Base-by-base conservation (phyloP, 1,140 invertebrate genomes). In the Aplysia californica region DNA sequence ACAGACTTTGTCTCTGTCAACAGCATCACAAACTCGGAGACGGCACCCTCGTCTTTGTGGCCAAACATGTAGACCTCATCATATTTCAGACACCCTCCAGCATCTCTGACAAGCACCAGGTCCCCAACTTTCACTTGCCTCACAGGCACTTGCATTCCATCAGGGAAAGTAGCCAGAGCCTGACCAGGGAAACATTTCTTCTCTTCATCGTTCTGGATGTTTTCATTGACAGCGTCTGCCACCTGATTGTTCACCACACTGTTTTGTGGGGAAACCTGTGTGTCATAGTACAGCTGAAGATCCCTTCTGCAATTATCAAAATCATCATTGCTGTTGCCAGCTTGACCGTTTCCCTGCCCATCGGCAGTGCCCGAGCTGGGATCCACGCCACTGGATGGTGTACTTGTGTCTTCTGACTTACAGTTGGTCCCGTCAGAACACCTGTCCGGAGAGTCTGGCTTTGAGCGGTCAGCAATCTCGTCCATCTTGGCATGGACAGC, bases 1-100 rank as follows among this genome's bases (percentile, higher is more conserved):
- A 66, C 59, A 26, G 18, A 29, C 2, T 39, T 18, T 20, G n/a
- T 44, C 39, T 15, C 39, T 38, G 61, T 65, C 35, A 33, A 31
- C 61, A 75, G 23, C n/a, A n/a, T 41, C 18, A 75, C 29, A 66
- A 65, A 75, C 2, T 66, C 38, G 21, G 4, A 33, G n/a, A 5
- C n/a, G 6, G 29, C 31, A 1, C 50, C 31, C n/a, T 23, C 10
- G 31, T 75, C 72, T 35, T 38, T 4, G 38, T 75, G 72, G 10
- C 72, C 72, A 75, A 75, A 75, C 72, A 75, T 75, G 72, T 75
- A 75, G 26, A 75, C 72, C 35, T 58, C 66, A 26, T 75, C 72
- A 66, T 23, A 66, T 21, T 39, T 23, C 0, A 75, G 39, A 29
- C 35, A 21, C 4, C 72, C 72, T 18, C 21, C n/a, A 3, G 2